phyloP scores from a whole-genome alignment of 2,888 invertebrate species.

The Rotaria macrura region DNA sequence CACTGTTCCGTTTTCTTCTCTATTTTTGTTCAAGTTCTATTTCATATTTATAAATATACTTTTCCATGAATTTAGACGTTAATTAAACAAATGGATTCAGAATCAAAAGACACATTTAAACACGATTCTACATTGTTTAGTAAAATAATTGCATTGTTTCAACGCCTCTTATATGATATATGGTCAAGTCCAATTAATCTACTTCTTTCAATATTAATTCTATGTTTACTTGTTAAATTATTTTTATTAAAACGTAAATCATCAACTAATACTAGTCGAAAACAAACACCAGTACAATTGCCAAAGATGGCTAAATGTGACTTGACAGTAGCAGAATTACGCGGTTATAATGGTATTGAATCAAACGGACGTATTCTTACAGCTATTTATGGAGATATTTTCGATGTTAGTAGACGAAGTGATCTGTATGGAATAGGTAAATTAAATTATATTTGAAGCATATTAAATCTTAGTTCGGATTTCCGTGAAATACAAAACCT shows the following conservation, averaged over 20 bases:
- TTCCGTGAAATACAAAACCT: background rate
- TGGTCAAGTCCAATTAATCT: constrained; percentile 28
- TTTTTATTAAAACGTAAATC: background rate
- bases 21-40: background rate
- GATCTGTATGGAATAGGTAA: constrained; percentile 86
- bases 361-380: constrained; percentile 73
- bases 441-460: background rate
- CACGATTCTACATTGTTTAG: background rate
- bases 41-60: background rate
- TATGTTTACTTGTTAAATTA: constrained; percentile 11
- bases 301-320: constrained; percentile 73
- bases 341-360: constrained; percentile 70
- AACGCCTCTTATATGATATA: constrained; percentile 29
- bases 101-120: background rate
- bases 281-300: constrained; percentile 50
- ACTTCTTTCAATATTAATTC: constrained; percentile 6
- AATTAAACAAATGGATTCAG: background rate
- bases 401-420: constrained; percentile 76
- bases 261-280: background rate
- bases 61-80: background rate
- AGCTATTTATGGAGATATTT: constrained; percentile 84
- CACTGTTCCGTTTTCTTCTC: background rate
- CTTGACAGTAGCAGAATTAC: constrained; percentile 75
- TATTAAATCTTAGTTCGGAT: background rate
- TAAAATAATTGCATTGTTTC: constrained; percentile 9